Conservation (phyloP, 2,888 invertebrate species). For the Tenthredo scrophulariae region DNA sequence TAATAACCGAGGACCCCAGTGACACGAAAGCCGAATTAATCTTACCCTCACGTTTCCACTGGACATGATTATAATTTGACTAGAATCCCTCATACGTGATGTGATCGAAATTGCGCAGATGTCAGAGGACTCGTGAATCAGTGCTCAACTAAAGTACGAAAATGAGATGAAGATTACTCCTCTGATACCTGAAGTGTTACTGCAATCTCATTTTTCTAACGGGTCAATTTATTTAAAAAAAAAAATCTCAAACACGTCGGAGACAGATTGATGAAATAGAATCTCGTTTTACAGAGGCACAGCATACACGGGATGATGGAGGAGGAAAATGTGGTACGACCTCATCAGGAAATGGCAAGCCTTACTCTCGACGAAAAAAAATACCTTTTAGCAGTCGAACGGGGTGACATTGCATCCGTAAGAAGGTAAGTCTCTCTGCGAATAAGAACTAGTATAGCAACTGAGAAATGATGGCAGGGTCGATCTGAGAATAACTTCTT, state of each 20-base stretch:
- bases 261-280: background rate
- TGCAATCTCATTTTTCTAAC: background rate
- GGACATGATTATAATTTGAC: constrained; percentile 32
- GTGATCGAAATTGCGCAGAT: constrained; percentile 8
- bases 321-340: constrained; percentile 92
- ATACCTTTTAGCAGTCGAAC: constrained; percentile 95
- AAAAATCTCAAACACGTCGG: background rate
- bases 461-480: background rate
- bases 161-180: background rate
- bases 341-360: constrained; percentile 93
- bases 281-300: constrained; percentile 83
- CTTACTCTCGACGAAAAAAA: constrained; percentile 94
- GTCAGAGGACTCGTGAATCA: constrained; percentile 10
- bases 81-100: constrained; percentile 16
- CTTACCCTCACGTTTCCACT: constrained; percentile 7
- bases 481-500: background rate
- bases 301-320: constrained; percentile 96
- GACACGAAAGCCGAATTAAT: constrained; percentile 20
- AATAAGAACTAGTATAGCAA: background rate
- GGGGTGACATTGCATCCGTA: constrained; percentile 97
- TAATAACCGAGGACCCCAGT: constrained; percentile 6
- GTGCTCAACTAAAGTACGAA: background rate
- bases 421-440: constrained; percentile 82
- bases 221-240: background rate
- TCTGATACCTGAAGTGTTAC: background rate